Evolutionary conservation across 2,113 vertebrate genomes (phyloP), one percentile per base, ranked within the genome.

Genomic region (Oreocharis arfaki): DNA sequence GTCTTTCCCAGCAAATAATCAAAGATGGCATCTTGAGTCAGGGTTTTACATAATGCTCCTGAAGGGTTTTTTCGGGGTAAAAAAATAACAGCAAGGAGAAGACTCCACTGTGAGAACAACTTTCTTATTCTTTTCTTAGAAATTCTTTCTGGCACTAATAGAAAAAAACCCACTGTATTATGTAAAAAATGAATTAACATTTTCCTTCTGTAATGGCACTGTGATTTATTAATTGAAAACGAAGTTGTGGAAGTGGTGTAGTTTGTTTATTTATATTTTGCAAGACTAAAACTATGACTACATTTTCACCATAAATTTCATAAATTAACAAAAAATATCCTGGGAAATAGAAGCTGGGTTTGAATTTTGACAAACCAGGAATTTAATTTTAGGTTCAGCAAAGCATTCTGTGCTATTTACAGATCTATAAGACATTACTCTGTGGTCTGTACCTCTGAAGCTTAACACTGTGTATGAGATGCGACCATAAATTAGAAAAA

Each of bases 191-290:
- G 1, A 55, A 73, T 53, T 24, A 22, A 18, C 1, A 21, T 68
- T 84, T 93, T 76, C 16, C 3, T 65, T 93, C n/a, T 0, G 0
- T 49, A 67, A 26, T 35, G 14, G 1, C 17, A 27, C 2, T 16
- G 6, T 30, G 32, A 85, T 84, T 79, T 76, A 57, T 76, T 69
- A 20, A 67, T 28, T 86, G 50, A 69, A 87, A 87, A 80, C 17
- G 3, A 80, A 61, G 12, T 21, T n/a, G 6, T 55, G 17, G 20
- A 70, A 94, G 4, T 22, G 8, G 3, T 49, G 4, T 60, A 27
- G 4, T 75, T 81, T 65, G 10, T 16, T 83, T 90, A 27, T 57
- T 71, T 81, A 12, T 39, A 28, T 50, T 79, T 85, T 57, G 2
- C 28, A 47, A 57, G 8, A 50, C 12, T 82, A 57, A 69, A 79